phyloP scores from a whole-genome alignment of 2,113 vertebrate species.

The Heterotis niloticus region DNA sequence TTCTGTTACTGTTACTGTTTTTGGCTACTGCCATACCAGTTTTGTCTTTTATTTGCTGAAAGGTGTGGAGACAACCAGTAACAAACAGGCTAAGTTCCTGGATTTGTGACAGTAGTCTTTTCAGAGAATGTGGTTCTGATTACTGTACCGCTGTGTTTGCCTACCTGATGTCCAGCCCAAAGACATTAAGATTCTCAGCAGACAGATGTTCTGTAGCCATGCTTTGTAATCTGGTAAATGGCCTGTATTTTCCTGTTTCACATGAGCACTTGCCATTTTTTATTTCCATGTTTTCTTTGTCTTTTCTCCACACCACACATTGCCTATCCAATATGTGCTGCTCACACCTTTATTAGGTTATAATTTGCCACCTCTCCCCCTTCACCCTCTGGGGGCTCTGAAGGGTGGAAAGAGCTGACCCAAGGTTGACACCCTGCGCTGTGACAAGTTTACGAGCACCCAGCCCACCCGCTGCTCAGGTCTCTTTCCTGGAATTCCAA shows the following conservation, averaged over 20 bases:
- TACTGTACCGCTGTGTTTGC: no score
- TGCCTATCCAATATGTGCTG: slow-evolving; percentile 21
- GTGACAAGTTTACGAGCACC: slow-evolving; percentile 54
- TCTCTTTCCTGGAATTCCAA: slow-evolving; percentile 48
- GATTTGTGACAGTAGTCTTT: no score
- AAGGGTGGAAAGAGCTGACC: slow-evolving; percentile 47
- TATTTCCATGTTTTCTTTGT: neutral
- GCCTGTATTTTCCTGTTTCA: neutral
- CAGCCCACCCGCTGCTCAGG: slow-evolving; percentile 43
- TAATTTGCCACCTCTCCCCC: neutral
- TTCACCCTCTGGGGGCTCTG: slow-evolving; percentile 16
- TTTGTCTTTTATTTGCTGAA: no score
- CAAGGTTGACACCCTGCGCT: slow-evolving; percentile 51
- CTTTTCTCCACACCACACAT: neutral
- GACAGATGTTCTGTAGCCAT: no score
- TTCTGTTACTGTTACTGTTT: neutral
- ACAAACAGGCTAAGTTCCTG: no score
- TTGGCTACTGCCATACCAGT: no score
- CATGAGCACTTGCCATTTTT: neutral
- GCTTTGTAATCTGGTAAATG: neutral
- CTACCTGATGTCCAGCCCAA: no score
- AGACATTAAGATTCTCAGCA: no score
- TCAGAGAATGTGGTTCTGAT: no score
- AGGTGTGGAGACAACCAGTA: no score
- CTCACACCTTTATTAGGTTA: slow-evolving; percentile 17